A percentile compares a stretch with the other conserved stretches of the same genome.
Evolutionary conservation across 2,797 vertebrate genomes (phyloP).

Genomic region (Cirrhinus mrigala): DNA sequence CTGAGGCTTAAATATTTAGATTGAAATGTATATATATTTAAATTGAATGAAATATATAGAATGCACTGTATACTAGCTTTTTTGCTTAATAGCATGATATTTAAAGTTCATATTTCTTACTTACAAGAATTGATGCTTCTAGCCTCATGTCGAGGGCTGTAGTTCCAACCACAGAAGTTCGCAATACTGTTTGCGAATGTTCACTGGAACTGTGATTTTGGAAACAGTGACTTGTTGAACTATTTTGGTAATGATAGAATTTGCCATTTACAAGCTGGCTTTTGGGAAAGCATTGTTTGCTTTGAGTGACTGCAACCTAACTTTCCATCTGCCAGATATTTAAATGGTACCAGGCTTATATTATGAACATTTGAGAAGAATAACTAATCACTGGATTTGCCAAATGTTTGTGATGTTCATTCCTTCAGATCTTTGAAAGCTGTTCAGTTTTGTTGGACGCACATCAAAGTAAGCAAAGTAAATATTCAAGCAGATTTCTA

Average conservation of each 20-base stretch:
- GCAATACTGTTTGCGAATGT: no score
- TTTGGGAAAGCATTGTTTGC: not conserved
- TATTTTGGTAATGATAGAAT: not conserved
- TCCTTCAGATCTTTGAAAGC: not conserved
- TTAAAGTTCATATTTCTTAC: not conserved
- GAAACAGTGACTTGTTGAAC: not conserved
- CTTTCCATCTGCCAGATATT: not conserved
- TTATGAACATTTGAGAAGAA: not conserved
- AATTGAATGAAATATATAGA: not conserved
- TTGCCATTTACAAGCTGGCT: not conserved
- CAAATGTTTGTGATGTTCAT: not conserved
- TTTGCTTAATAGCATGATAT: not conserved
- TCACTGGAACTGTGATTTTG: not conserved
- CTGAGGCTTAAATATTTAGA: not conserved
- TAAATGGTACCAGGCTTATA: not conserved
- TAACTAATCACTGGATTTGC: not conserved
- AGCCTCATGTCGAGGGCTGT: not conserved
- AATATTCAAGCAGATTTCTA: not conserved
- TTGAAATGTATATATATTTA: not conserved
- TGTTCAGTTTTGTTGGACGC: not conserved
- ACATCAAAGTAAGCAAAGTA: not conserved
- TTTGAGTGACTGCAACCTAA: not conserved
- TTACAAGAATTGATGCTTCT: not conserved
- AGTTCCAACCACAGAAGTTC: not conserved
- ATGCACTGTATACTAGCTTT: not conserved